Percentiles rank a stretch among this genome's conserved stretches.
phyloP scores from a whole-genome alignment of 2,113 vertebrate genomes.

The Hyaena hyaena region DNA sequence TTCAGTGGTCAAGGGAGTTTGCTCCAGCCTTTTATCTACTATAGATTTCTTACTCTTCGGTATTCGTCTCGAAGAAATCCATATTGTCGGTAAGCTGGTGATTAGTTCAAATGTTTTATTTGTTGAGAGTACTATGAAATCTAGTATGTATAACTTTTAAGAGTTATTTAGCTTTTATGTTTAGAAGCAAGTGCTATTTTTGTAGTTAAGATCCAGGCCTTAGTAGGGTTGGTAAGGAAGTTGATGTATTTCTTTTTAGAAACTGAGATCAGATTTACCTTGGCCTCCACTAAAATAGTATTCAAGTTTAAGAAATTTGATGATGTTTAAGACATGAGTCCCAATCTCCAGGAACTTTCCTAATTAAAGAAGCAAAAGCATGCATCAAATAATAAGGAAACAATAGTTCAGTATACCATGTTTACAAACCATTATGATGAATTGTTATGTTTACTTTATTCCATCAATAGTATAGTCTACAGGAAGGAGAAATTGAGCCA shows the following conservation, averaged over 20 bases:
- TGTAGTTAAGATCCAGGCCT: neutral
- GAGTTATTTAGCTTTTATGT: conserved; percentile 8
- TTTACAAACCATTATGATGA: neutral
- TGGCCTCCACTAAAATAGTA: neutral
- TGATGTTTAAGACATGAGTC: neutral
- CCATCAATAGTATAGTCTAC: neutral
- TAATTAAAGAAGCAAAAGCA: conserved; percentile 24
- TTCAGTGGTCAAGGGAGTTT: conserved; percentile 97
- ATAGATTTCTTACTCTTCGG: conserved; percentile 96
- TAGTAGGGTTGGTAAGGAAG: neutral
- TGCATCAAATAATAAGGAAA: neutral
- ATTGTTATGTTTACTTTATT: neutral
- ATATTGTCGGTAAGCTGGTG: conserved; percentile 93
- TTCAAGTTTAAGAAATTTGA: neutral
- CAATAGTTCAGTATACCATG: neutral
- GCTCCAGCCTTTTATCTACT: conserved; percentile 98
- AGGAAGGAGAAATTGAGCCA: neutral
- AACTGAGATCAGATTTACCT: neutral
- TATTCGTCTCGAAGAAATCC: conserved; percentile 98
- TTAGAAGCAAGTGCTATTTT: conserved; percentile 9
- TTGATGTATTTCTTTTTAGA: conserved; percentile 24
- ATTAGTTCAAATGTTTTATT: conserved; percentile 49
- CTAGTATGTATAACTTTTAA: neutral
- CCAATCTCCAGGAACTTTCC: neutral
- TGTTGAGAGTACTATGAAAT: neutral